Evolutionary conservation across 2,888 invertebrate species (phyloP).

Genomic region (Lasioglossum morio): DNA sequence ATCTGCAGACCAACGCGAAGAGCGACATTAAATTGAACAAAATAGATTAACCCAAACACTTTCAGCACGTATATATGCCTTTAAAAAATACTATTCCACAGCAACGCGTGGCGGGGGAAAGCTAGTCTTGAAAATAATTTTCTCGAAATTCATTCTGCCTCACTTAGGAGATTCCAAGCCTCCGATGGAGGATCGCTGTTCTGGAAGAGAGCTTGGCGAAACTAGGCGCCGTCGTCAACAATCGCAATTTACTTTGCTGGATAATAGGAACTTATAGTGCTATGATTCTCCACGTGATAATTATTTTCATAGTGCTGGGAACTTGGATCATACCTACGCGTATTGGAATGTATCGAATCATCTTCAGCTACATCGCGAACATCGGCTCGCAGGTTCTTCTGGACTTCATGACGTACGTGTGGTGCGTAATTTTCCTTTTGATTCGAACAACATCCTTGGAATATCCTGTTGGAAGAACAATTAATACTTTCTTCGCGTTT

Average conservation of each 20-base stretch:
- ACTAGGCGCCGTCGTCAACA: conserved; percentile 39
- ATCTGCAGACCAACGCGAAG: no score
- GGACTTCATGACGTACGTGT: conserved; percentile 39
- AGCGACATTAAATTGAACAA: no score
- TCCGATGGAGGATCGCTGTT: background rate
- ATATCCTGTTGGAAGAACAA: no score
- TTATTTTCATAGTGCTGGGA: background rate
- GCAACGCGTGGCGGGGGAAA: no score
- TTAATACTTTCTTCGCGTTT: background rate
- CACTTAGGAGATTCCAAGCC: background rate
- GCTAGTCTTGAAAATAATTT: no score
- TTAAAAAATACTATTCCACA: no score
- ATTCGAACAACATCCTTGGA: no score
- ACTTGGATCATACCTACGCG: background rate
- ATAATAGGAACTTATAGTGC: no score
- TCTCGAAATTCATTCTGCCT: background rate
- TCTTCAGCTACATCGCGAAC: background rate
- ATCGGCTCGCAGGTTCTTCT: background rate
- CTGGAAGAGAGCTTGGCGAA: conserved; percentile 49
- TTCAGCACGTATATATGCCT: no score
- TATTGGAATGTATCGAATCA: fast-evolving
- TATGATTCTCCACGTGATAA: background rate
- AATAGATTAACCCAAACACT: no score
- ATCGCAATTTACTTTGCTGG: background rate
- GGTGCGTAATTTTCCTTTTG: conserved; percentile 21